Conservation (phyloP, 2,888 invertebrate genomes). For the Lacanobia oleracea region DNA sequence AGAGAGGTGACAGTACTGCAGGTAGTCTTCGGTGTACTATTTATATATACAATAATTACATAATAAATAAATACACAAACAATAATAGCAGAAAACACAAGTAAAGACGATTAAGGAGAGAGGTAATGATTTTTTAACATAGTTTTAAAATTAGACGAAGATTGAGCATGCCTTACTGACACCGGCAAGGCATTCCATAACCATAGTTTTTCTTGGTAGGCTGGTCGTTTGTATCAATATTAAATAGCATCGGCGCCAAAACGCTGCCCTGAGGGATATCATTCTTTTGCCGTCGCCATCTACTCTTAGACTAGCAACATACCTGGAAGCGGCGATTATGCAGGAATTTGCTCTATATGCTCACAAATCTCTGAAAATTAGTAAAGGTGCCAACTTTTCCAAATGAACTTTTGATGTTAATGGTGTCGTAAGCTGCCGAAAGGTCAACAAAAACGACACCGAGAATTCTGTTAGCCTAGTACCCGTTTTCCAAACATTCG, state of each 20-base stretch:
- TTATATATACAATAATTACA: too few species aligned
- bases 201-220: too few species aligned
- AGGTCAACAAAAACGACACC: background rate
- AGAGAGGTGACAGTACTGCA: too few species aligned
- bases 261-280: background rate
- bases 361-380: background rate
- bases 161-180: too few species aligned
- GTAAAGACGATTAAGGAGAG: too few species aligned
- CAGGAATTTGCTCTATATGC: background rate
- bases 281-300: background rate
- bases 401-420: background rate
- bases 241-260: background rate
- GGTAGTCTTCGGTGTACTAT: too few species aligned
- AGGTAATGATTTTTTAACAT: too few species aligned
- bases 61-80: too few species aligned
- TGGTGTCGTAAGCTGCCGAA: background rate
- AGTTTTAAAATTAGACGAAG: too few species aligned
- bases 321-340: background rate
- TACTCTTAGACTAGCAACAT: background rate
- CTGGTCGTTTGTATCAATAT: background rate
- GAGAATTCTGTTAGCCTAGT: background rate
- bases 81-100: too few species aligned
- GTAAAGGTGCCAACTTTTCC: background rate
- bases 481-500: background rate
- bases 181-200: too few species aligned